Base-by-base conservation (phyloP, 1,140 invertebrate genomes). In the Camponotus pennsylvanicus region DNA sequence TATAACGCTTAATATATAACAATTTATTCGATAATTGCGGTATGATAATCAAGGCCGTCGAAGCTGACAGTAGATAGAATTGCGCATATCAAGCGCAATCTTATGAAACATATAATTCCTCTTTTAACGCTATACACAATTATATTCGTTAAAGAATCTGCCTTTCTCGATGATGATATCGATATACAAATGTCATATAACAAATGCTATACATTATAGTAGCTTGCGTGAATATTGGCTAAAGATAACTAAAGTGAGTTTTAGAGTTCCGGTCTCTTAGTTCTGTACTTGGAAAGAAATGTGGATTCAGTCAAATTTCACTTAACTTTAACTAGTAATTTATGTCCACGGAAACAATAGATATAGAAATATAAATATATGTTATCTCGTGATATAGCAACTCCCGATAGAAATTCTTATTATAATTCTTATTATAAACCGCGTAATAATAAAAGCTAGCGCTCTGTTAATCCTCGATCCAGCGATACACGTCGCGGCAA, bases 41-140 rank as follows among this genome's bases (percentile, higher is more conserved):
- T 70, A 80, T 52, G 32, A 82, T 85, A 79, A 85, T 80, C 66
- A 86, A 86, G 84, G 84, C 84, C 84, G 55, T 86, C 52, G 34
- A 79, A 69, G 55, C 84, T 80, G 77, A 80, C 63, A 78, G 49
- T 86, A 86, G 76, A 78, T 21, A 37, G 21, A 21, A 67, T 79
- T 79, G 76, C 76, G 42, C 27, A 59, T 32, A 70, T 70, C 52
- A 86, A 86, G 52, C 32, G 27, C 7, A 69, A 27, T 61, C 55
- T 61, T 80, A 80, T 73, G 18, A 82, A 82, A 82, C 79, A 82
- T 80, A 70, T 80, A 80, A 11, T 80, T 37, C 40, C 32, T 80
- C 15, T 80, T 69, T 21, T 69, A 80, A 70, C 15, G 34, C 34
- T 80, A 70, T 80, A 70, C 21, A 55, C n/a, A 15, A 80, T 70